Conservation (phyloP, 2,113 vertebrate species). For the Notothenia rossii region DNA sequence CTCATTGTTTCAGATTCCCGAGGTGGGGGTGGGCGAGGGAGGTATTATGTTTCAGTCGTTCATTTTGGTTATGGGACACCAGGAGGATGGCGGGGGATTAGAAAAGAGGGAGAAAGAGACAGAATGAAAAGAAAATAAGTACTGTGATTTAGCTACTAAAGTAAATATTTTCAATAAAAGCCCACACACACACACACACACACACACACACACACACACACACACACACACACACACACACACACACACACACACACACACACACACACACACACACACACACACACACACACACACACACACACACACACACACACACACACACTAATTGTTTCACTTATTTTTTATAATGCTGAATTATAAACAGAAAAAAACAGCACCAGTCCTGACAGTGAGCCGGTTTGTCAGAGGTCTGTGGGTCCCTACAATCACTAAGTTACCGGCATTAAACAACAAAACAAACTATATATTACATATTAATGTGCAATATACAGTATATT, state of each 20-base stretch:
- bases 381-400: no score
- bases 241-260: background rate
- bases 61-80: slow-evolving; percentile 77
- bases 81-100: slow-evolving; percentile 27
- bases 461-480: no score
- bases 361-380: no score
- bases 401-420: no score
- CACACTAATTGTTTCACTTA: no score
- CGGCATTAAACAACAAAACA: no score
- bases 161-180: slow-evolving; percentile 81
- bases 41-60: slow-evolving; percentile 79
- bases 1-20: slow-evolving; percentile 70
- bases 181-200: background rate
- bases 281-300: background rate
- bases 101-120: slow-evolving; percentile 2
- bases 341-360: no score
- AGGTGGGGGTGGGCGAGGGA: slow-evolving; percentile 40
- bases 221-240: no score
- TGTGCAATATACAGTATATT: no score
- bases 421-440: no score
- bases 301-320: no score
- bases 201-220: no score
- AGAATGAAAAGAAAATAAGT: background rate
- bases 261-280: background rate
- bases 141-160: slow-evolving; percentile 83